Base-by-base conservation (phyloP, 2,113 vertebrate species). In the Callocephalon fimbriatum region DNA sequence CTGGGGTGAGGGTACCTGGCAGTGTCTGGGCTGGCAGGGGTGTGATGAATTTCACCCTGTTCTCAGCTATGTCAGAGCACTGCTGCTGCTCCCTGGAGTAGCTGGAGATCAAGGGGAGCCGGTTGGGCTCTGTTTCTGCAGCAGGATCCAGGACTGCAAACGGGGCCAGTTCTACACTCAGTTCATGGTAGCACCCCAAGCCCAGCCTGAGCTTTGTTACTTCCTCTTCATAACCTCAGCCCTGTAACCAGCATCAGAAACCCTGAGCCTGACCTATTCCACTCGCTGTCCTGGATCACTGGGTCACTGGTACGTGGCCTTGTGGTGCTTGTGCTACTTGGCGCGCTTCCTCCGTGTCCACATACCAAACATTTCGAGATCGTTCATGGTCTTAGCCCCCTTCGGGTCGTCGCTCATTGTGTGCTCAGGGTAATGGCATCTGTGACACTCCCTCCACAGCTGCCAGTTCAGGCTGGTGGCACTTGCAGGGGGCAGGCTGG, bases 281-380 rank as follows among this genome's bases (percentile, higher is more conserved):
- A 32, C 56, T 58, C 4, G 4, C 56, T 22, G 56, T 8, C 21
- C 9, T 23, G 50, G 32, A 23, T 50, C 12, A 17, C 58, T 0
- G 0, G 22, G 21, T 22, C 0, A 1, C 54, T 6, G 13, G 15
- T 22, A 7, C 21, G 1, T 3, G 1, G 42, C 5, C 0, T 15
- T 5, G 42, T 1, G 11, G 38, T 38, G 74, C 38, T 54, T 12
- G 14, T 1, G 26, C 9, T 3, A 4, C n/a, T 10, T 0, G 14
- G 42, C 29, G 50, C 29, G 32, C 47, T 63, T 61, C 51, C 32
- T 23, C 16, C 0, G 5, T 0, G 22, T 13, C 18, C n/a, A n/a
- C n/a, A n/a, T n/a, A n/a, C n/a, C n/a, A n/a, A n/a, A n/a, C n/a
- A n/a, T n/a, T n/a, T n/a, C n/a, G n/a, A n/a, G n/a, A n/a, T n/a